Conservation (phyloP, 92 coral and sea anemone genomes). For the Heteractis magnifica region DNA sequence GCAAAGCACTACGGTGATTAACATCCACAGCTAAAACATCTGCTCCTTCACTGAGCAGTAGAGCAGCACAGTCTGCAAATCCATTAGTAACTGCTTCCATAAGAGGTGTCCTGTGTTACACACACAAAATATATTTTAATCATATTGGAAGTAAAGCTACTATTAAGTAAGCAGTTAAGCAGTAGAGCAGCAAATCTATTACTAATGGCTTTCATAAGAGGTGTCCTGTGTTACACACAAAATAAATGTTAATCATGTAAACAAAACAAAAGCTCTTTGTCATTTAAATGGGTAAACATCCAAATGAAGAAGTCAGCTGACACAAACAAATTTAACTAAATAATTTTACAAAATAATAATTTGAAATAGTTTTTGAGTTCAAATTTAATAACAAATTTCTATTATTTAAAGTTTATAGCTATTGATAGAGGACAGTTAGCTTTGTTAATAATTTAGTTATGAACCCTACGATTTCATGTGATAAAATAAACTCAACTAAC, state of each 20-base stretch:
- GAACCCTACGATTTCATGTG: too few species aligned
- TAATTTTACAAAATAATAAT: too few species aligned
- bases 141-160: not conserved
- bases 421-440: too few species aligned
- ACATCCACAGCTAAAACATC: conserved; percentile 76
- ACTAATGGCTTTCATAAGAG: conserved; percentile 87
- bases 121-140: not conserved
- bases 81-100: conserved; percentile 94
- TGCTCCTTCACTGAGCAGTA: conserved; percentile 89
- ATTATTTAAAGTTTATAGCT: too few species aligned
- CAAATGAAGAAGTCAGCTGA: too few species aligned
- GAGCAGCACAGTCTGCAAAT: conserved; percentile 78
- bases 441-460: too few species aligned
- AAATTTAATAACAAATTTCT: too few species aligned
- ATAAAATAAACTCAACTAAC: too few species aligned
- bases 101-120: conserved; percentile 72
- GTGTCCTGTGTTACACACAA: conserved; percentile 56
- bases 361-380: too few species aligned
- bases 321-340: too few species aligned
- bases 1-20: conserved; percentile 84
- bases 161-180: conserved; percentile 11
- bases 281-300: too few species aligned
- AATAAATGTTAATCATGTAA: not conserved
- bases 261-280: too few species aligned
- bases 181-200: conserved; percentile 85